Base-by-base conservation (phyloP, 2,797 vertebrate genomes). In the Huso huso region DNA sequence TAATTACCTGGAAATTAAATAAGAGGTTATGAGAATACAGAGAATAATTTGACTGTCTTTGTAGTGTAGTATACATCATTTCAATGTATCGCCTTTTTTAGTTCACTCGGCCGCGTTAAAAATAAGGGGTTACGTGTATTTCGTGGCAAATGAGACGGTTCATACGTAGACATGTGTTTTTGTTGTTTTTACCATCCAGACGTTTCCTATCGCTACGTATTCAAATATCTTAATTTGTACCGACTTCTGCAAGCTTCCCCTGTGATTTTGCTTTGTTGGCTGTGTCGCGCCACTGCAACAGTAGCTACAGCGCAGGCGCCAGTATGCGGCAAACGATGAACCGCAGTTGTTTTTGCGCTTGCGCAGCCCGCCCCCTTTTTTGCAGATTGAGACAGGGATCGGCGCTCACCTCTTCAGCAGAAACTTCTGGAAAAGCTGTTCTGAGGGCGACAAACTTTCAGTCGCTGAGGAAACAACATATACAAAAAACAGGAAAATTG, bases 271-370 rank as follows among this genome's bases (percentile, higher is more conserved):
- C 61, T 51, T 48, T 48, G 57, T 50, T 62, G 13, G 55, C 37
- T 55, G 48, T 48, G 66, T 63, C 23, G 59, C 11, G 13, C 15
- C 15, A 49, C 6, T 61, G 23, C 8, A n/a, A 49, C 63, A 65
- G 10, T n/a, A 78, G 76, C 76, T 73, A 82, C 74, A 63, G 66
- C 84, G 85, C 87, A 49, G 83, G 89, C 86, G 86, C 69, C 7
- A 62, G 79, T 75, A 77, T 87, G 88, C 86, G 81, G 85, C 83
- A 85, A 84, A 80, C 79, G 75, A 66, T 64, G 59, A 65, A 50
- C 61, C 77, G 76, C 77, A 80, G 76, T 73, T 76, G 57, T 8
- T 8, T 69, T 12, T 15, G 68, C 72, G 80, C 75, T 66, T 77
- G 80, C 77, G 77, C 63, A 37, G 8, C 71, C 75, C 78, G 74